Conservation (phyloP, 2,888 invertebrate species). For the Caenorhabditis panamensis region DNA sequence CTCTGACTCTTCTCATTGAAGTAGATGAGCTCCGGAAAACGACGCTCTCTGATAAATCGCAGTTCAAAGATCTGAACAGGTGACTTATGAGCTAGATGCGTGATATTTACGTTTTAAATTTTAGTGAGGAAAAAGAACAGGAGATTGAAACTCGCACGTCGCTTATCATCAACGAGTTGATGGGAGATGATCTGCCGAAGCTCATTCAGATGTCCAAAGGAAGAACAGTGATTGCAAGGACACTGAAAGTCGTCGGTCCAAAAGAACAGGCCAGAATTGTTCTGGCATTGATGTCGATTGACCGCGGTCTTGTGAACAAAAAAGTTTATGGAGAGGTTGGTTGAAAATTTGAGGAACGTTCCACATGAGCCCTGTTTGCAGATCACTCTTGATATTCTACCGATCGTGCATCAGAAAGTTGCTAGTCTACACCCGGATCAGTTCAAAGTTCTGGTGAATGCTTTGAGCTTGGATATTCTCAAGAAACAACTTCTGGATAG, state of each 20-base stretch:
- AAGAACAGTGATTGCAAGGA: constrained; percentile 46
- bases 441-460: constrained; percentile 42
- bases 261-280: constrained; percentile 54
- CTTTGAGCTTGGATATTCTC: constrained; percentile 43
- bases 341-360: not conserved
- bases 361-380: no score
- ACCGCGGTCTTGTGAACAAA: constrained; percentile 44
- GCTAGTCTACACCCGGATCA: constrained; percentile 49
- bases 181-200: constrained; percentile 61
- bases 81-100: constrained; percentile 5
- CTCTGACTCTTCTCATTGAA: constrained; percentile 70
- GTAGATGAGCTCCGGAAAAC: constrained; percentile 63
- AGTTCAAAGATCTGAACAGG: constrained; percentile 40
- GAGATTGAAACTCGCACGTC: constrained; percentile 39
- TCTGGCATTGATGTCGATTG: constrained; percentile 41
- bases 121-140: constrained; percentile 53
- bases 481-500: constrained; percentile 45
- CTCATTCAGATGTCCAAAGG: constrained; percentile 65
- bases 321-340: constrained; percentile 51
- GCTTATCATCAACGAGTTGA: constrained; percentile 57
- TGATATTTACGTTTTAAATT: no score
- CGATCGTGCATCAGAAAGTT: constrained; percentile 32
- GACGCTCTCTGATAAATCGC: constrained; percentile 23
- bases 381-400: constrained; percentile 48
- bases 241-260: constrained; percentile 52